phyloP scores from a whole-genome alignment of 2,888 invertebrate genomes.

The Opisthograptis luteolata region DNA sequence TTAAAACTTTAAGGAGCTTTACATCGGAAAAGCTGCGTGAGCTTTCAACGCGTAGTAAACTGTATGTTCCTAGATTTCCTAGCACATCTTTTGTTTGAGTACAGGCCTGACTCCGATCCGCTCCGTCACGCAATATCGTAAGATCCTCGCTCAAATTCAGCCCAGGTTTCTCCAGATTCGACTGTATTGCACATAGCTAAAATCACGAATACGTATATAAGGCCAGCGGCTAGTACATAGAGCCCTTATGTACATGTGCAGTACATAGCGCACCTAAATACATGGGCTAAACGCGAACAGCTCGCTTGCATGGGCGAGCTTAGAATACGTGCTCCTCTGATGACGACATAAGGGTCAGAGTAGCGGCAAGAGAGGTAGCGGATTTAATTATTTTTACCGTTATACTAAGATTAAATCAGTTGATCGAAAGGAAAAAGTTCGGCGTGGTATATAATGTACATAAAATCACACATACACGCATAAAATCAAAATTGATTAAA shows the following conservation, averaged over 20 bases:
- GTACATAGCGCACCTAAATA: conserved; percentile 39
- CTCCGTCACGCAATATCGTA: conserved; percentile 10
- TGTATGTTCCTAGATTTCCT: too few relatives aligned
- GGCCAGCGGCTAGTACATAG: conserved; percentile 27
- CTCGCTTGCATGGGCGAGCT: conserved; percentile 65
- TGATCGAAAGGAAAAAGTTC: too few relatives aligned
- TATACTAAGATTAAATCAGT: neutral
- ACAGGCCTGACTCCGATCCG: conserved; percentile 3
- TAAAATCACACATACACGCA: too few relatives aligned
- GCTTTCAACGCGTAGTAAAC: neutral
- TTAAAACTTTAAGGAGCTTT: too few relatives aligned
- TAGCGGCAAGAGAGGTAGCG: conserved; percentile 10
- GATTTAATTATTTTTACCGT: neutral
- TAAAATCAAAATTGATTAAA: too few relatives aligned
- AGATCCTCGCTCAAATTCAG: conserved; percentile 14
- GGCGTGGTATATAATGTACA: too few relatives aligned
- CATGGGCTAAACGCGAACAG: conserved; percentile 61
- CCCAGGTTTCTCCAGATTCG: conserved; percentile 25
- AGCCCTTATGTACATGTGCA: conserved; percentile 32
- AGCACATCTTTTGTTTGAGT: neutral
- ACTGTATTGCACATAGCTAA: conserved; percentile 20
- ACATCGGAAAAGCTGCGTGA: too few relatives aligned
- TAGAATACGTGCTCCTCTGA: conserved; percentile 70
- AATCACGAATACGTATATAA: conserved; percentile 30
- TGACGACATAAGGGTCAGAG: conserved; percentile 55